Conservation (phyloP, 2,888 invertebrate species). For the Eupithecia centaureata region DNA sequence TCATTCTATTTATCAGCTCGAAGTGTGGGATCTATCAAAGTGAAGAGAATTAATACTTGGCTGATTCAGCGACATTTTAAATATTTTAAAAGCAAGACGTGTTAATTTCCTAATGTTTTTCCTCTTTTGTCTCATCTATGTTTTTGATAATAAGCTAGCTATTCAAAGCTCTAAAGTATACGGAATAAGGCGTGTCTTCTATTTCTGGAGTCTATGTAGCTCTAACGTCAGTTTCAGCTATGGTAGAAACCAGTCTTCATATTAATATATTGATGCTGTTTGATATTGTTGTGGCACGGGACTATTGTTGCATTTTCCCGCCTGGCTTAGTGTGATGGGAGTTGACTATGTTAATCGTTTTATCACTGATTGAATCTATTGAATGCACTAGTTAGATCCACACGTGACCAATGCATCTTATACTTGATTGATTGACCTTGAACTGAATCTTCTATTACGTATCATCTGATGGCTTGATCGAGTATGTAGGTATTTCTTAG, state of each 20-base stretch:
- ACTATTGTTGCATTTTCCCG: conserved; percentile 69
- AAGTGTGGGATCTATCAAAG: conserved; percentile 50
- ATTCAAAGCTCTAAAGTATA: too few species aligned
- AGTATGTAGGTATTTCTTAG: neutral
- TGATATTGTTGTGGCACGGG: conserved; percentile 79
- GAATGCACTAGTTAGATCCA: conserved; percentile 52
- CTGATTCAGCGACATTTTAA: neutral
- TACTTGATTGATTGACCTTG: conserved; percentile 1
- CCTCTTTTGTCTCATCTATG: too few species aligned
- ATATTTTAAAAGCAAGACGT: neutral
- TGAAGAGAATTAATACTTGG: neutral
- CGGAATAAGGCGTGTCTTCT: too few species aligned
- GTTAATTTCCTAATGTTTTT: too few species aligned
- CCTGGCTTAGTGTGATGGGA: conserved; percentile 79
- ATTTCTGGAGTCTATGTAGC: neutral
- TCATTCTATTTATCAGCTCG: conserved; percentile 83
- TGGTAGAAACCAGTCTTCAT: conserved; percentile 51
- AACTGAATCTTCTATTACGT: neutral
- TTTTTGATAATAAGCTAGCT: too few species aligned
- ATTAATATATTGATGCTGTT: conserved; percentile 82
- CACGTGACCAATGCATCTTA: conserved; percentile 17
- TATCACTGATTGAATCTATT: conserved; percentile 74
- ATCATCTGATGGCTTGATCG: neutral
- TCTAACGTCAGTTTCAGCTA: neutral
- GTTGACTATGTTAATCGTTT: conserved; percentile 78